Evolutionary conservation across 2,888 invertebrate species (phyloP).

Genomic region (Conomelus anceps): DNA sequence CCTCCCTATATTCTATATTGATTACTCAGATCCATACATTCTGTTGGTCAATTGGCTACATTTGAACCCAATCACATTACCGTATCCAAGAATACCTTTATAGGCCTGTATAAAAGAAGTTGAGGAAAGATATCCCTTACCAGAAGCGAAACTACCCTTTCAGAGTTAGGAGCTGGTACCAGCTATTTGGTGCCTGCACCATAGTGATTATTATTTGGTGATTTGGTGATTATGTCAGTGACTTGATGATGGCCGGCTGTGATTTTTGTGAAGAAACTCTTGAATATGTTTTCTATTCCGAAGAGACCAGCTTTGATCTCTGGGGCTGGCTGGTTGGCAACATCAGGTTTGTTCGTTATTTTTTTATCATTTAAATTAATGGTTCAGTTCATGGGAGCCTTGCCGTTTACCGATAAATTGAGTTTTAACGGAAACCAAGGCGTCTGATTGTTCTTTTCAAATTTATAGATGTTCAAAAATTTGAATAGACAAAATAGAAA

Average conservation of each 20-base stretch:
- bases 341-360: background rate
- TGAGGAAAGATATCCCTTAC: background rate
- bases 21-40: too few relatives aligned
- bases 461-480: too few relatives aligned
- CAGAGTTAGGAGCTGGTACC: background rate
- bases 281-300: background rate
- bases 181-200: background rate
- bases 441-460: too few relatives aligned
- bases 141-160: too few relatives aligned
- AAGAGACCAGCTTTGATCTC: background rate
- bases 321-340: background rate
- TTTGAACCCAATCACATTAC: background rate
- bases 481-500: too few relatives aligned
- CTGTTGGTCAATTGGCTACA: background rate
- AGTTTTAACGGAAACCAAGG: too few relatives aligned
- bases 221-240: background rate
- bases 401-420: too few relatives aligned
- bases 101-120: too few relatives aligned
- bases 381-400: too few relatives aligned
- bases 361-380: too few relatives aligned
- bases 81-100: too few relatives aligned
- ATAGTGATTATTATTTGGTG: background rate
- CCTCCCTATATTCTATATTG: background rate
- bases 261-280: background rate
- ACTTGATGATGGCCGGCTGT: background rate